Conservation (phyloP, 2,797 vertebrate genomes). For the Octomys mimax region DNA sequence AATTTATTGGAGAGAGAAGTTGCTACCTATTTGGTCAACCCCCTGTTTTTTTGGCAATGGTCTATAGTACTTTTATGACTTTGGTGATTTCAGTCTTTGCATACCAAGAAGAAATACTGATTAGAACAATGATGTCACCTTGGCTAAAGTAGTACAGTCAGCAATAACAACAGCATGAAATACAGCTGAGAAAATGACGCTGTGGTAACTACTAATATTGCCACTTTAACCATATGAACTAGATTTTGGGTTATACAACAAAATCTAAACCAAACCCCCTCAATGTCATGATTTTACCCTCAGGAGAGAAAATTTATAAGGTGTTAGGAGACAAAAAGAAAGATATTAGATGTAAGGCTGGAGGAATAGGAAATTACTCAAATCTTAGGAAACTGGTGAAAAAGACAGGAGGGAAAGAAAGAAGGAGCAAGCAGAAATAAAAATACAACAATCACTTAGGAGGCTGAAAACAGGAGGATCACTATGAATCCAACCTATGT, state of each 20-base stretch:
- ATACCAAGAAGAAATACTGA: not conserved
- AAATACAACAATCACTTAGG: too few relatives aligned
- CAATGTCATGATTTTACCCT: not conserved
- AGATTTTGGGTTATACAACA: not conserved
- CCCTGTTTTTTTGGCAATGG: not conserved
- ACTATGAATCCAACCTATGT: too few relatives aligned
- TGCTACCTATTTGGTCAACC: not conserved
- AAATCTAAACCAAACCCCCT: not conserved
- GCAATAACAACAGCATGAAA: not conserved
- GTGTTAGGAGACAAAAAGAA: not conserved
- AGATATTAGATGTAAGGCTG: not conserved
- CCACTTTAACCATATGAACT: not conserved
- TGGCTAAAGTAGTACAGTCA: not conserved
- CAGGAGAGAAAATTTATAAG: too few relatives aligned
- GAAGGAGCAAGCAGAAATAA: too few relatives aligned
- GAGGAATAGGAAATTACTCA: not conserved
- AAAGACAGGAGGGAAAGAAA: too few relatives aligned
- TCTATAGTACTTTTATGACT: not conserved
- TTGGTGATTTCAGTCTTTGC: not conserved
- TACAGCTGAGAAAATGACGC: not conserved
- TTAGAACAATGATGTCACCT: not conserved
- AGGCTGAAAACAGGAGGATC: too few relatives aligned
- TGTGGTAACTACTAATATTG: not conserved
- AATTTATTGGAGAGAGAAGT: too few relatives aligned
- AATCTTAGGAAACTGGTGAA: too few relatives aligned